Conservation (phyloP, 2,888 invertebrate genomes). For the Drosophila pullipes region DNA sequence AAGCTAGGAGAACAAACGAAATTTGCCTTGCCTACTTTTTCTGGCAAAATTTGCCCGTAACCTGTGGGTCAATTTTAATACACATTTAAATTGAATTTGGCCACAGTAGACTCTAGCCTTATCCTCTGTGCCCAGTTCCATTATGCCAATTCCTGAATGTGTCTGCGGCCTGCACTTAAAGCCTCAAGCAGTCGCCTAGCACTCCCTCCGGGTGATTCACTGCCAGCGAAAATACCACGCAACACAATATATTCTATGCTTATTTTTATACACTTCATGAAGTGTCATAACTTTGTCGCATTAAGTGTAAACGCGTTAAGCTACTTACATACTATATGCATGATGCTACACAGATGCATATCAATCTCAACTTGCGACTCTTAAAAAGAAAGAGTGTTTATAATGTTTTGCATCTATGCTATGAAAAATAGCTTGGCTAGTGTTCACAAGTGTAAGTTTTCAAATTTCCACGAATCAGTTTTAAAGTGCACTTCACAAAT, state of each 20-base stretch:
- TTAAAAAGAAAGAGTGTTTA: background rate
- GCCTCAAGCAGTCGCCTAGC: constrained; percentile 28
- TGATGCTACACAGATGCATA: background rate
- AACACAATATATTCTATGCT: constrained; percentile 13
- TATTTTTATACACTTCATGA: constrained; percentile 24
- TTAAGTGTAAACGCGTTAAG: background rate
- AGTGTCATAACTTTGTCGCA: background rate
- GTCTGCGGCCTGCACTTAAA: constrained; percentile 50
- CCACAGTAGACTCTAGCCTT: constrained; percentile 49
- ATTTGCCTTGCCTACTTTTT: constrained; percentile 14
- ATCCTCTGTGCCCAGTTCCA: background rate
- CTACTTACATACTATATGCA: background rate
- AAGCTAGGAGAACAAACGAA: constrained; percentile 1
- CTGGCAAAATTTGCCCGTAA: constrained; percentile 29
- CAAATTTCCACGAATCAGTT: background rate
- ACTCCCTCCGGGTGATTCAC: constrained; percentile 11
- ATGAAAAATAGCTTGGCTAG: background rate
- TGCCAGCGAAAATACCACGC: constrained; percentile 29
- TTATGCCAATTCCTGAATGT: constrained; percentile 18
- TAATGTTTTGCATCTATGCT: background rate
- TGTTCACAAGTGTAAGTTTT: background rate
- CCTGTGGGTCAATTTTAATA: constrained; percentile 40
- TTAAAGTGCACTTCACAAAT: background rate
- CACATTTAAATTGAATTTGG: constrained; percentile 63
- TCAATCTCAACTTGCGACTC: background rate